Base-by-base conservation (phyloP, 2,113 vertebrate species). In the Zosterops pallidus region DNA sequence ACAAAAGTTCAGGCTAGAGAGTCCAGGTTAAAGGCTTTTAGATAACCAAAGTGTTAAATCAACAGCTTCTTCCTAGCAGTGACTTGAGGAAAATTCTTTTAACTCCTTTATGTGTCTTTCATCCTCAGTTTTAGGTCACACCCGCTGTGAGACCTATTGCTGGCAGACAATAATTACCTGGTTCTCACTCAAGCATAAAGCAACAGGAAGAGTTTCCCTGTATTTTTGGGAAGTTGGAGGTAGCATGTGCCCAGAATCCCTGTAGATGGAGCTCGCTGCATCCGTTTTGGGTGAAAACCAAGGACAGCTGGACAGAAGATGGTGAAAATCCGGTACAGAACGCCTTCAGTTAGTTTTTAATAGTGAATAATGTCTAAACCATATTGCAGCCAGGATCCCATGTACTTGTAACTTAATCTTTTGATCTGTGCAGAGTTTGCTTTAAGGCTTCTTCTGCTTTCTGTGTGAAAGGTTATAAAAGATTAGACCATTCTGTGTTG, bases 241-340 rank as follows among this genome's bases (percentile, higher is more conserved):
- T 78, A 69, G 20, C 5, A 1, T 84, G 41, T 64, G 35, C 88
- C 75, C 65, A 57, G 37, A 74, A 88, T 71, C 83, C 94, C 96
- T 62, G 90, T 78, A 97, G 96, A 42, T 97, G 95, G 94, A 92
- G 95, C 96, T 96, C 90, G 1, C 80, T 71, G 76, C 86, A 31
- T 84, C 90, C 65, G 56, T 84, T 90, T 55, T 24, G 37, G 55
- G 44, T 63, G 69, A 64, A 86, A 80, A 63, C 17, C 69, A 41
- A 56, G 68, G 52, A 75, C 90, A 86, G 56, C 86, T 89, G 64
- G 62, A 62, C 33, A 33, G 50, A 81, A 64, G 68, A 35, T 44
- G 0, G 4, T 75, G 65, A 64, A 94, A 90, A 83, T 71, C 39
- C 25, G 52, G 71, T 90, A 78, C 68, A 35, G 90, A 86, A 89